Evolutionary conservation across 1,140 invertebrate genomes (phyloP).

Genomic region (Drosophila paulistorum): DNA sequence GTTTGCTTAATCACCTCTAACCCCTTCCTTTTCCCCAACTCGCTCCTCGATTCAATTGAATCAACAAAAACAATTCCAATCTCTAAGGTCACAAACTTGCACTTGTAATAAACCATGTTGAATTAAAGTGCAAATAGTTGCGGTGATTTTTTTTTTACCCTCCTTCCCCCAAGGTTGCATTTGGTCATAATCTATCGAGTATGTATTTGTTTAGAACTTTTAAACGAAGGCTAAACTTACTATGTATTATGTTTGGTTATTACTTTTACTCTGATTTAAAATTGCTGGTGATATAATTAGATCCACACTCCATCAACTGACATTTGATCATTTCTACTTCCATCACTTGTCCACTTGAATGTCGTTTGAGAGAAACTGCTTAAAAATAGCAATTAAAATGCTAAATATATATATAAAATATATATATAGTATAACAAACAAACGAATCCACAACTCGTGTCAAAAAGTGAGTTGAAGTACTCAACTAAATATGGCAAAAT

Average conservation of each 20-base stretch:
- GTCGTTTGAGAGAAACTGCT: constrained; percentile 43
- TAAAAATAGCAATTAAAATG: constrained; percentile 69
- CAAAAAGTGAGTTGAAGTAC: constrained; percentile 16
- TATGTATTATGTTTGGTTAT: background rate
- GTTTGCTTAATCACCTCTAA: constrained; percentile 19
- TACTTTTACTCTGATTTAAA: constrained; percentile 4
- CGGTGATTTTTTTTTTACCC: constrained; percentile 57
- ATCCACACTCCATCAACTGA: constrained; percentile 1
- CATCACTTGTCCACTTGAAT: constrained; percentile 23
- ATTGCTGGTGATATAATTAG: background rate
- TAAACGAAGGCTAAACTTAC: constrained; percentile 34
- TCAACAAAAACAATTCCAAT: constrained; percentile 36
- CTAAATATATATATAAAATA: constrained; percentile 58
- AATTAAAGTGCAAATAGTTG: constrained; percentile 64
- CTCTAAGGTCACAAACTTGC: constrained; percentile 63
- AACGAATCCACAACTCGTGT: constrained; percentile 2
- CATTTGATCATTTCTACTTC: constrained; percentile 7
- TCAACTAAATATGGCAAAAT: constrained; percentile 58
- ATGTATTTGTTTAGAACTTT: constrained; percentile 27
- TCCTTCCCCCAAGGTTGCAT: background rate
- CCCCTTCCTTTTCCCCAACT: background rate
- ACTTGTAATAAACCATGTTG: constrained; percentile 60
- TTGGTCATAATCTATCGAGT: constrained; percentile 26
- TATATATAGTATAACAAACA: constrained; percentile 11
- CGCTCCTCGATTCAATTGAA: constrained; percentile 1